Conservation (phyloP, 2,113 vertebrate genomes). For the Paralichthys olivaceus region DNA sequence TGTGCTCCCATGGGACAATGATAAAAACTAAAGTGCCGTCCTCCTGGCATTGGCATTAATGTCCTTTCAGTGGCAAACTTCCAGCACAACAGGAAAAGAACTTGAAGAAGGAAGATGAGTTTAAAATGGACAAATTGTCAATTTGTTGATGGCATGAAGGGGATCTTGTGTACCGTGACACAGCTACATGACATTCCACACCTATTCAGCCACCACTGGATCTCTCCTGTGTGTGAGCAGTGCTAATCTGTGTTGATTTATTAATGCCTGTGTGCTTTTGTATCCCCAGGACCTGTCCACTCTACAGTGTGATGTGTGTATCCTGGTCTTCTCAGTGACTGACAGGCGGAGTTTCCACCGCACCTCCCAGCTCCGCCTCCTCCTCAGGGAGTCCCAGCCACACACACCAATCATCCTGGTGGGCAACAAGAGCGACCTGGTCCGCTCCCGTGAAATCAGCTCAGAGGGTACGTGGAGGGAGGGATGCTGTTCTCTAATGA, state of each 20-base stretch:
- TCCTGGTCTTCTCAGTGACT: constrained; percentile 86
- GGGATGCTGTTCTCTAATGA: not conserved
- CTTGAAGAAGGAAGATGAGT: not conserved
- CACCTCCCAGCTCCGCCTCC: constrained; percentile 83
- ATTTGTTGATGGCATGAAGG: constrained; percentile 5
- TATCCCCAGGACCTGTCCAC: constrained; percentile 79
- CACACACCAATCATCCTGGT: constrained; percentile 84
- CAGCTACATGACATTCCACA: constrained; percentile 32
- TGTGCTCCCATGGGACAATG: constrained; percentile 38
- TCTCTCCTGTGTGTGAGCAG: not conserved
- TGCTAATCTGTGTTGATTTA: constrained; percentile 17
- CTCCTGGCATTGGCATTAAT: not conserved
- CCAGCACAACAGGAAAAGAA: not conserved
- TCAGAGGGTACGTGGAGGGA: constrained; percentile 74
- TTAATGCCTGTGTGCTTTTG: constrained; percentile 37
- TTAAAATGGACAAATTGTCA: constrained; percentile 3
- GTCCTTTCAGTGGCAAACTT: constrained; percentile 6
- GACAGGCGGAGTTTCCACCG: constrained; percentile 85
- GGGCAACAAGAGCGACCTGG: constrained; percentile 87
- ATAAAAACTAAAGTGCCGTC: constrained; percentile 35
- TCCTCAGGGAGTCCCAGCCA: constrained; percentile 82
- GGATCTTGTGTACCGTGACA: not conserved
- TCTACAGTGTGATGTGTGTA: constrained; percentile 83
- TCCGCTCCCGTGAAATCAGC: constrained; percentile 85
- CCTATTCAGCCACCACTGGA: constrained; percentile 24